Evolutionary conservation across 2,113 vertebrate genomes (phyloP).

Genomic region (Sciurus niger): DNA sequence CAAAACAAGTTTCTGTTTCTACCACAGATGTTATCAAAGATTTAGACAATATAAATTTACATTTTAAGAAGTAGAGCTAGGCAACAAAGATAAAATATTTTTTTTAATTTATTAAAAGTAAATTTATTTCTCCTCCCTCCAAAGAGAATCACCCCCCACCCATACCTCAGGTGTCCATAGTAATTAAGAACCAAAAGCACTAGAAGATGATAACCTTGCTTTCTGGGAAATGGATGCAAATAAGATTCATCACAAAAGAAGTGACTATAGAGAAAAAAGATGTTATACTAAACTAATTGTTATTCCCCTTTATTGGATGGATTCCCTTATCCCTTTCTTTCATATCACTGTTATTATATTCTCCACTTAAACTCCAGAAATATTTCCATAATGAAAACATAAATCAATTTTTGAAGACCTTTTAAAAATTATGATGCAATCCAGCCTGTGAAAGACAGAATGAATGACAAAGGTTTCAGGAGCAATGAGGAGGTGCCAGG

Average conservation of each 20-base stretch:
- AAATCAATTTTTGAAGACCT: slow-evolving; percentile 74
- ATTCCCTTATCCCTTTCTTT: slow-evolving; percentile 25
- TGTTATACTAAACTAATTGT: slow-evolving; percentile 53
- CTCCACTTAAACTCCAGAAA: slow-evolving; percentile 62
- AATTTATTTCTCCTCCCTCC: background rate
- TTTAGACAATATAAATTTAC: background rate
- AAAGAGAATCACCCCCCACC: background rate
- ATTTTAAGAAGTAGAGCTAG: slow-evolving; percentile 14
- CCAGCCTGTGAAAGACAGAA: slow-evolving; percentile 13
- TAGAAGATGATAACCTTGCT: background rate
- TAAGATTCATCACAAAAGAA: slow-evolving; percentile 33
- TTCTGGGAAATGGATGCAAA: slow-evolving; percentile 60
- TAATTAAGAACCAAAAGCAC: slow-evolving; percentile 14
- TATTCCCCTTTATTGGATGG: slow-evolving; percentile 41
- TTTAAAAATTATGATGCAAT: slow-evolving; percentile 70
- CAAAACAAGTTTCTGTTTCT: background rate
- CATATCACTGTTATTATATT: slow-evolving; percentile 46
- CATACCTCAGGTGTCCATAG: background rate
- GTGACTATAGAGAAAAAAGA: background rate
- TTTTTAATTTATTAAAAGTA: background rate
- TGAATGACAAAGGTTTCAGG: slow-evolving; percentile 61
- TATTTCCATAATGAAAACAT: slow-evolving; percentile 75
- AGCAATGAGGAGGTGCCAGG: slow-evolving; percentile 60
- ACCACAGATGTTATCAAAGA: background rate
- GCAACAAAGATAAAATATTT: background rate